These are phyloP conservation scores for Pilophorus perplexus DNA, from an alignment of 2,888 invertebrate species.

Conservation along the genomic window DNA sequence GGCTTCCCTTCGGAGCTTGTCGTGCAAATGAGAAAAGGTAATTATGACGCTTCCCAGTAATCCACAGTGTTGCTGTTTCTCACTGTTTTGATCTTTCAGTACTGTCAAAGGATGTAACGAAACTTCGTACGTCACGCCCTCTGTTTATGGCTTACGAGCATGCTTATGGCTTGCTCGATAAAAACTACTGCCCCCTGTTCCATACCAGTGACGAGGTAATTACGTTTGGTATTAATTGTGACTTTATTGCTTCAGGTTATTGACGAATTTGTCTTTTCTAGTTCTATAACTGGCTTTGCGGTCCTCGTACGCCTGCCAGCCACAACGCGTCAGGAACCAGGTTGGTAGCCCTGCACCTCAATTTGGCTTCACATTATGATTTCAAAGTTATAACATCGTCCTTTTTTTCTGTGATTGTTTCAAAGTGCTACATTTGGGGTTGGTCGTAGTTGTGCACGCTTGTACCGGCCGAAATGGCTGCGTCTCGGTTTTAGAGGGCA, in stretches of 20 bases:
- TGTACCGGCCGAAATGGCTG: neutral
- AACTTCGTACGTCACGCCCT: constrained; percentile 72
- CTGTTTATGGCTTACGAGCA: constrained; percentile 77
- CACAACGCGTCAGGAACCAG: constrained; percentile 50
- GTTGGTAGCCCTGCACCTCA: constrained; percentile 46
- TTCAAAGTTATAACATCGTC: no score
- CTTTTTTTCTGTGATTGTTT: neutral
- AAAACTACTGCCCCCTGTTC: constrained; percentile 71
- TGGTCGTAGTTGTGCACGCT: neutral
- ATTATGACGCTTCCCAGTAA: constrained; percentile 12
- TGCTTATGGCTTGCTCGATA: constrained; percentile 70
- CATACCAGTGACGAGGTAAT: constrained; percentile 76
- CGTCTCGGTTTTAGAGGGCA: neutral
- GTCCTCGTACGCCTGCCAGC: constrained; percentile 59
- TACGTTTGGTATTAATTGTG: neutral
- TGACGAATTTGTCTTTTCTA: constrained; percentile 53
- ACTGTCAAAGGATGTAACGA: constrained; percentile 64
- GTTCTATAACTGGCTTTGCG: constrained; percentile 71
- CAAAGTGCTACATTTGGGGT: neutral
- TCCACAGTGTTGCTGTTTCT: neutral
- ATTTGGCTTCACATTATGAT: no score
- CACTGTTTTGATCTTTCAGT: constrained; percentile 51
- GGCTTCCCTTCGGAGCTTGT: constrained; percentile 60
- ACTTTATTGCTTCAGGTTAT: neutral
- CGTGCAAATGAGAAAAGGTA: constrained; percentile 57